These are phyloP conservation scores for Hypomesus transpacificus DNA, from an alignment of 2,113 vertebrate species.

Conservation along the genomic window DNA sequence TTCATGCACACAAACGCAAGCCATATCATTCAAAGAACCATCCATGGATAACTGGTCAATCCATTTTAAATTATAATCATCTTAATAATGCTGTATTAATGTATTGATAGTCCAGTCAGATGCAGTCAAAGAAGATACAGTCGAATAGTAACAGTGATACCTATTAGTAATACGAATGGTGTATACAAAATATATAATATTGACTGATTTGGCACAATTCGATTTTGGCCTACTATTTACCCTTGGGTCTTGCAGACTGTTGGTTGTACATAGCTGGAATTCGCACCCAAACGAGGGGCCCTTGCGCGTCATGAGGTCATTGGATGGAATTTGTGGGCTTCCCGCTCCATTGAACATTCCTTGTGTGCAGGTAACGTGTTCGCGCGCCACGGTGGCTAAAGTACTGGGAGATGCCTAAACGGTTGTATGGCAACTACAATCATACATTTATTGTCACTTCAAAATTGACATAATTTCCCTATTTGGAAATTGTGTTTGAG, in stretches of 20 bases:
- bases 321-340: conserved; percentile 37
- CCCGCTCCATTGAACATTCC: conserved; percentile 33
- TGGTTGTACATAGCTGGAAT: conserved; percentile 23
- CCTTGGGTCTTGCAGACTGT: conserved; percentile 1
- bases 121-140: not conserved
- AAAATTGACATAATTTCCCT: not conserved
- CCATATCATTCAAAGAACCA: no score
- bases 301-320: conserved; percentile 44
- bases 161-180: no score
- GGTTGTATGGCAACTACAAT: not conserved
- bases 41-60: no score
- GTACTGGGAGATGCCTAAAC: not conserved
- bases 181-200: no score
- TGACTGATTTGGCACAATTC: not conserved
- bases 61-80: no score
- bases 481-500: not conserved
- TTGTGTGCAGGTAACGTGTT: conserved; percentile 34
- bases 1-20: no score
- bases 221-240: not conserved
- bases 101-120: not conserved
- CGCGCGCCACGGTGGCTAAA: conserved; percentile 16
- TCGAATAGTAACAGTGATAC: no score
- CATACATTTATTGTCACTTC: not conserved
- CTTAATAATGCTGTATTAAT: no score
- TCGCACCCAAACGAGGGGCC: conserved; percentile 32